Conservation (phyloP, 2,113 vertebrate genomes). For the Catagonus wagneri region DNA sequence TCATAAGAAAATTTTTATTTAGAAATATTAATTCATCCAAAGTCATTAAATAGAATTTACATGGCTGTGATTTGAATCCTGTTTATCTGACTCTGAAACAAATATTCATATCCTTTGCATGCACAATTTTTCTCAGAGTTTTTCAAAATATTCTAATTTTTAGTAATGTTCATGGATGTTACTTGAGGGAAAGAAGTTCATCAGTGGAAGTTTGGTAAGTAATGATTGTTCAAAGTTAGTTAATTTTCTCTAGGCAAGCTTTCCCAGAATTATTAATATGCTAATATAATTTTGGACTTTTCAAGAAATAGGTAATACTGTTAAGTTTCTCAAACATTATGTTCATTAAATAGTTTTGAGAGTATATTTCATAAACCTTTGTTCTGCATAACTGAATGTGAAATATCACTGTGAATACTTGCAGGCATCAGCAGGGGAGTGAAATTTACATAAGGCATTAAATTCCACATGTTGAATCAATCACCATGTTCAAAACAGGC, state of each 20-base stretch:
- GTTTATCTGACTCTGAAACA: background rate
- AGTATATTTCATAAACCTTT: background rate
- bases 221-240: background rate
- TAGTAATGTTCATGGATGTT: background rate
- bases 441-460: background rate
- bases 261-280: background rate
- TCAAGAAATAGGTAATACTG: background rate
- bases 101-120: background rate
- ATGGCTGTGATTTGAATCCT: background rate
- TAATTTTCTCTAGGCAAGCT: background rate
- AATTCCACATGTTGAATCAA: background rate
- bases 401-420: background rate
- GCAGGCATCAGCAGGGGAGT: background rate
- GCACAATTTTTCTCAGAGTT: background rate
- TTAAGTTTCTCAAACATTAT: background rate
- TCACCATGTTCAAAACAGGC: background rate
- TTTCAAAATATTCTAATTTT: background rate
- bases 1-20: background rate
- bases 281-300: background rate
- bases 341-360: background rate
- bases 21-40: background rate
- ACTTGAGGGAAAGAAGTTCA: background rate
- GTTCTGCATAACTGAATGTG: background rate
- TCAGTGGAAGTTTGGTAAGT: background rate
- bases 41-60: background rate